These are phyloP conservation scores for Darevskia nairensis DNA, from an alignment of 2,797 vertebrate species.

Conservation along the genomic window DNA sequence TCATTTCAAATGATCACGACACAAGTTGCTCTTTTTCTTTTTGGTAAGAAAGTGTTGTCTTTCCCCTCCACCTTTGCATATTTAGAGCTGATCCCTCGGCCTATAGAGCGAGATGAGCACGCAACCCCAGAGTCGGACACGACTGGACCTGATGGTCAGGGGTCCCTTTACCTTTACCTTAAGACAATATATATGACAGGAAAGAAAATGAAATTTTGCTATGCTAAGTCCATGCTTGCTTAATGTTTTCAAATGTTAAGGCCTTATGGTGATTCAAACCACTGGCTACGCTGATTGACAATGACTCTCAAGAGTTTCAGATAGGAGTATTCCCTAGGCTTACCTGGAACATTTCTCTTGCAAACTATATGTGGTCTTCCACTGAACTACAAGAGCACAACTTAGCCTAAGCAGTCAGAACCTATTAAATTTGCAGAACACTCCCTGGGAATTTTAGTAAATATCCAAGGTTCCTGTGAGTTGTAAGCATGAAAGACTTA, in stretches of 20 bases:
- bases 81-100: too few relatives aligned
- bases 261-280: not conserved
- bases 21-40: not conserved
- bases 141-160: too few relatives aligned
- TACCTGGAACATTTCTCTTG: not conserved
- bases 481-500: conserved; percentile 49
- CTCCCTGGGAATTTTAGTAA: not conserved
- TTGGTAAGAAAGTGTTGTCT: not conserved
- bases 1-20: not conserved
- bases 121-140: too few relatives aligned
- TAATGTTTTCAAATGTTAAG: not conserved
- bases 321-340: not conserved
- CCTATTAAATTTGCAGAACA: not conserved
- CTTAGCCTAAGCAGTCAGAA: not conserved
- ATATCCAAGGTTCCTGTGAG: not conserved
- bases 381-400: not conserved
- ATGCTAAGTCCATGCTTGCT: not conserved
- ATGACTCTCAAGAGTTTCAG: not conserved
- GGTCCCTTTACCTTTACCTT: too few relatives aligned
- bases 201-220: not conserved
- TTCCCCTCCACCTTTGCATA: not conserved
- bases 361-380: not conserved
- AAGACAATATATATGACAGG: not conserved
- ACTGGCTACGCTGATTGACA: not conserved
- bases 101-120: too few relatives aligned